Evolutionary conservation across 2,888 invertebrate genomes (phyloP), one percentile per base, ranked within the genome.

Genomic region (Melanostoma mellinum): DNA sequence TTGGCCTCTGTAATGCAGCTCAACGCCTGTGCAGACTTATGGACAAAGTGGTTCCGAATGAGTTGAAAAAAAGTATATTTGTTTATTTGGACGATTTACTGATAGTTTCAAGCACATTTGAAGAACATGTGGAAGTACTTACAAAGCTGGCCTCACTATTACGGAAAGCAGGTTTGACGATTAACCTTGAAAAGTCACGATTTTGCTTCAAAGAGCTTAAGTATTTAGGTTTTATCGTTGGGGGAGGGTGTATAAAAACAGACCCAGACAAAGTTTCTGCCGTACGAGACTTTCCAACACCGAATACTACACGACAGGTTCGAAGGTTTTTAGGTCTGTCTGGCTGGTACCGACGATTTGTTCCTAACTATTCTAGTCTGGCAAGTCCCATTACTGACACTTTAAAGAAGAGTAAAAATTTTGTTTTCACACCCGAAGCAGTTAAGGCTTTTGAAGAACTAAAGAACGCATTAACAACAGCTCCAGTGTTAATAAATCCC

Each of bases 41-140:
- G 20, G 20, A 20, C 20, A 20, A 20, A 20, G 35, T 61, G 42
- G 35, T 61, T 3, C 61, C 61, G 1, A 33, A 61, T 61, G 36
- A n/a, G 30, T 35, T 61, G 42, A 42, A 44, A 30, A 4, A 4
- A 35, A 9, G n/a, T 44, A 46, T 65, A 4, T 65, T 65, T n/a
- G 65, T 65, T 3, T 50, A 55, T 50, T 20, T 65, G 56, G 65
- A 65, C 10, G 65, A 65, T 50, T 33, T 65, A 6, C 32, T 65
- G n/a, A 35, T 56, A 5, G 65, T 50, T 6, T 65, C 65, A 9
- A 9, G 9, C 6, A 4, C 48, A 32, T 50, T 65, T n/a, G 65
- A 65, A n/a, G 65, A 65, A 4, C 65, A 65, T 53, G 9, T 53
- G 9, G 8, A 3, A 4, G 3, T 50, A 3, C 50, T 65, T 4